Percentiles rank a stretch among this genome's conserved stretches.
Conservation (phyloP, 2,113 vertebrate genomes). For the Phaethornis superciliosus region DNA sequence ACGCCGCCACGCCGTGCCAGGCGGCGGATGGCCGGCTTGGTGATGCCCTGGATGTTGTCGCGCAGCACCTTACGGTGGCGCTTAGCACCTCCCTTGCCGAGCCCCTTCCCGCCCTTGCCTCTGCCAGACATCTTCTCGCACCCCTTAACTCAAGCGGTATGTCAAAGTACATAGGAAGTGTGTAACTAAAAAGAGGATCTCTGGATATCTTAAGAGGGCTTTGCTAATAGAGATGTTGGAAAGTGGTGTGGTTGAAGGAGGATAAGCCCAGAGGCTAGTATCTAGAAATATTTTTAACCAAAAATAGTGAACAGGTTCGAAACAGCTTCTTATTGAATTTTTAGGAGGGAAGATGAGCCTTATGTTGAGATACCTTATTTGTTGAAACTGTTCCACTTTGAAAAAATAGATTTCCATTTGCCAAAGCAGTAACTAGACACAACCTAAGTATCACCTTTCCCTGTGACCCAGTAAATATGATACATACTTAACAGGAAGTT, state of each 20-base stretch:
- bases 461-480: neutral
- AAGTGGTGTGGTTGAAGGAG: neutral
- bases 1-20: slow-evolving; percentile 39
- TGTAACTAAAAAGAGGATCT: neutral
- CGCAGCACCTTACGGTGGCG: slow-evolving; percentile 47
- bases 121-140: neutral
- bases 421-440: neutral
- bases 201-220: neutral
- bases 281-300: neutral
- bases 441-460: neutral
- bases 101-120: neutral
- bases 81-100: too few species aligned
- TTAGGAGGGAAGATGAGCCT: neutral
- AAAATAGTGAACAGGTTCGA: neutral
- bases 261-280: neutral
- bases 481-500: neutral
- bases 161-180: neutral
- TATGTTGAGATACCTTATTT: neutral
- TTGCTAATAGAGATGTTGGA: neutral
- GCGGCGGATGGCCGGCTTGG: slow-evolving; percentile 67
- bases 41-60: slow-evolving; percentile 76
- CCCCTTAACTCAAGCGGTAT: too few species aligned
- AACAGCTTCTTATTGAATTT: neutral
- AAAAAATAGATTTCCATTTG: neutral
- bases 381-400: neutral